A percentile compares a stretch with the other conserved stretches of the same genome.
phyloP scores from a whole-genome alignment of 2,888 invertebrate species.

The Leucophenga montana region DNA sequence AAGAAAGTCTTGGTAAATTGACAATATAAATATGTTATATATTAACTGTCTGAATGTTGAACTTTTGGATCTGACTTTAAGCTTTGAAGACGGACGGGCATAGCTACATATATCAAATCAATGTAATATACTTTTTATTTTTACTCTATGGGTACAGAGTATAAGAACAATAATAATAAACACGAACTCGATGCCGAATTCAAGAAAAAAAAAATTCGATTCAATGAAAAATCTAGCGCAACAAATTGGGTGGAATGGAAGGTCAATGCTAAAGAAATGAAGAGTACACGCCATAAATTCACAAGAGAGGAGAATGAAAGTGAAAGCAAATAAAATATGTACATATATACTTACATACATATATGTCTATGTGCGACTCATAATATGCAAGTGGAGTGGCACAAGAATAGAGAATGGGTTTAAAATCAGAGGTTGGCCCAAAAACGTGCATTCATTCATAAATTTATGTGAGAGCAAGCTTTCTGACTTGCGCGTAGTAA shows the following conservation, averaged over 20 bases:
- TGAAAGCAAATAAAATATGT: constrained; percentile 10
- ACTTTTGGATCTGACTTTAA: constrained; percentile 21
- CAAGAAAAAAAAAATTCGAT: no score
- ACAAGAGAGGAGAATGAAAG: background rate
- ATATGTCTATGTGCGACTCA: background rate
- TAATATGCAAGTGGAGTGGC: constrained; percentile 26
- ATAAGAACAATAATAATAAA: no score
- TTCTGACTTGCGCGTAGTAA: constrained; percentile 38
- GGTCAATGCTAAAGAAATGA: constrained; percentile 55
- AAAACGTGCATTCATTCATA: constrained; percentile 60
- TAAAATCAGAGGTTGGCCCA: constrained; percentile 52
- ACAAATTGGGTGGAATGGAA: constrained; percentile 29
- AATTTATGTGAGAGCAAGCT: constrained; percentile 45
- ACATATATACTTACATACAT: no score
- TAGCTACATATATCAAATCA: no score
- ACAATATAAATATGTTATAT: background rate
- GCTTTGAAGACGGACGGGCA: constrained; percentile 13
- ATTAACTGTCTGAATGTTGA: constrained; percentile 37
- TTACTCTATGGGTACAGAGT: no score
- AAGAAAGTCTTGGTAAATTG: background rate
- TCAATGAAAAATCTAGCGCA: constrained; percentile 24
- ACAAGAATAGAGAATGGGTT: background rate
- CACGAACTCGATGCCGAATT: background rate
- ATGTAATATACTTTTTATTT: no score
- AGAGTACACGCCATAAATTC: constrained; percentile 37